These are phyloP conservation scores for Pinna nobilis DNA, from an alignment of 1,140 invertebrate species.

Conservation along the genomic window DNA sequence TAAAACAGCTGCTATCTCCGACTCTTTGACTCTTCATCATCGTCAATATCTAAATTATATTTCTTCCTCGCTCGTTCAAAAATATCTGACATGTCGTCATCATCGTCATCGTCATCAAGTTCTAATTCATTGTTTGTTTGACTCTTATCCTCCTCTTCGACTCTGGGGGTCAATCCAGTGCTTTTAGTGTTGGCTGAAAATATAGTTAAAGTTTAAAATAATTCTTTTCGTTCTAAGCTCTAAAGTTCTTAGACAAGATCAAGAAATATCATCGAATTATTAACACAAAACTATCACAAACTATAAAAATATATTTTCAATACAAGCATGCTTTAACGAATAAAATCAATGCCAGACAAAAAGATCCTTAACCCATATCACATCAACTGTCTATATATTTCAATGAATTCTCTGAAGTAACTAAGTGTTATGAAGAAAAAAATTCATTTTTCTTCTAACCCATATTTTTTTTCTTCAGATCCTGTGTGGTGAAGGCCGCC, in stretches of 20 bases:
- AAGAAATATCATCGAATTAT: neutral
- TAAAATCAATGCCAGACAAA: neutral
- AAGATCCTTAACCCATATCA: no score
- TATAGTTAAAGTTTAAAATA: neutral
- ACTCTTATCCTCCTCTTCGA: slow-evolving; percentile 6
- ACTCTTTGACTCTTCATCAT: slow-evolving; percentile 34
- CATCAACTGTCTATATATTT: no score
- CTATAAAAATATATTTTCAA: neutral
- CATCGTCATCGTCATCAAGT: slow-evolving; percentile 44
- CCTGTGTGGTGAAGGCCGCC: no score
- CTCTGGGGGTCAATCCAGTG: slow-evolving; percentile 9
- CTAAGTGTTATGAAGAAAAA: no score
- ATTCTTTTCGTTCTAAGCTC: neutral
- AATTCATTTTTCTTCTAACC: no score
- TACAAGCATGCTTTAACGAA: neutral
- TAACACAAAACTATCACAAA: neutral
- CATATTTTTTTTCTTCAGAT: no score
- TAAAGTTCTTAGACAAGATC: neutral
- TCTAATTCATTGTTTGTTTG: slow-evolving; percentile 30
- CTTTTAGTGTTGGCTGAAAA: slow-evolving; percentile 1
- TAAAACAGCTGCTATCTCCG: slow-evolving; percentile 11
- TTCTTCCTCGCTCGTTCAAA: slow-evolving; percentile 54
- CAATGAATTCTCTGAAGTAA: no score
- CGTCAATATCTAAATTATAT: slow-evolving; percentile 52
- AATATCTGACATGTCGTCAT: slow-evolving; percentile 49